These are phyloP conservation scores for Ciconia boyciana DNA, from an alignment of 2,113 vertebrate genomes.

Conservation along the genomic window DNA sequence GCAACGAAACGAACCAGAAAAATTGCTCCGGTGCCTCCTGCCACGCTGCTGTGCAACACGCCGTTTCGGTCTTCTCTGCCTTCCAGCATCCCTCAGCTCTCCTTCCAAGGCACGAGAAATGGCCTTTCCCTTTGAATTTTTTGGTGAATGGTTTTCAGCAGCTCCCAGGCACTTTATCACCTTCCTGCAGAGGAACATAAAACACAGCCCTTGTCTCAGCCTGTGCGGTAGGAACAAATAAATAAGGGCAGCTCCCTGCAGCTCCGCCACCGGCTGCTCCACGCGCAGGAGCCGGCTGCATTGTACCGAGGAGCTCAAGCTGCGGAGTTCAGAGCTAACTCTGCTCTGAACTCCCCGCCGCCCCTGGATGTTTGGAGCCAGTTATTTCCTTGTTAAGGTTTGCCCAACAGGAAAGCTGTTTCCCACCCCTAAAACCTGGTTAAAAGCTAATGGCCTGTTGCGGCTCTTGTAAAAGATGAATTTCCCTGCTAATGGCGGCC, in stretches of 20 bases:
- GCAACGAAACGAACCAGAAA: neutral
- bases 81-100: neutral
- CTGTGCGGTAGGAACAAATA: conserved; percentile 10
- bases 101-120: neutral
- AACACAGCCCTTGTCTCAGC: neutral
- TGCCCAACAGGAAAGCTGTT: neutral
- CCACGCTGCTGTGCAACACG: fast-evolving
- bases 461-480: neutral
- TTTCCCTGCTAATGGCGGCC: neutral
- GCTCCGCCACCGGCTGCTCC: neutral
- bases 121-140: conserved; percentile 25
- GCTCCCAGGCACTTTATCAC: conserved; percentile 32
- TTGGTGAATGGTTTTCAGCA: neutral
- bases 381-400: conserved; percentile 2
- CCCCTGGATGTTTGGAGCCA: conserved; percentile 31
- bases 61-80: neutral
- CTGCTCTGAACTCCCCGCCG: neutral
- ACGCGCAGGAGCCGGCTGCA: neutral
- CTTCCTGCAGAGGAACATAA: conserved; percentile 45
- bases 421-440: neutral
- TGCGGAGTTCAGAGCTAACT: neutral
- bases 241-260: conserved; percentile 32
- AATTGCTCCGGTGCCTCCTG: neutral
- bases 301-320: neutral
- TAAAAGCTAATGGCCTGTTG: neutral